Evolutionary conservation across 2,113 vertebrate genomes (phyloP), one percentile per base, ranked within the genome.

Genomic region (Anguilla japonica): DNA sequence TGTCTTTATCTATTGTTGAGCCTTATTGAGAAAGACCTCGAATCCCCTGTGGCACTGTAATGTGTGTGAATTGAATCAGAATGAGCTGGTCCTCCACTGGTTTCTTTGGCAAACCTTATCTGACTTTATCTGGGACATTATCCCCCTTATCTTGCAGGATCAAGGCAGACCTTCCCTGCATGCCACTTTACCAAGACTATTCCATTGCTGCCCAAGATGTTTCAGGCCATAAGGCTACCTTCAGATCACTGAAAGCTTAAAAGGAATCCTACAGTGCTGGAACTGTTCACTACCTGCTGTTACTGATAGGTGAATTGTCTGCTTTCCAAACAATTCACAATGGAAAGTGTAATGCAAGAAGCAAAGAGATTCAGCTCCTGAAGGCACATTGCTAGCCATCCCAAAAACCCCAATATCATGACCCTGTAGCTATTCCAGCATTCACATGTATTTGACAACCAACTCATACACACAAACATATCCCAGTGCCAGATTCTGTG

Each of bases 51-150:
- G 60, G 60, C 60, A 67, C 4, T 67, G 60, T 67, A 22, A 26
- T 67, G 60, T 67, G 60, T 26, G 20, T 67, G 60, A 67, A 67
- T 67, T 67, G 60, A 67, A 67, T 67, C 60, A 67, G 60, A 67
- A 67, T 67, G 60, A 67, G 16, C 4, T 67, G 60, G 60, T 67
- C 60, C 60, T 34, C 85, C 39, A 41, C 60, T 43, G 71, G 41
- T 26, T 75, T 83, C 50, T 78, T 22, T 78, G 83, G 81, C 85
- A 56, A 41, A n/a, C 71, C 88, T 91, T 91, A 91, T 90, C 90
- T 88, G 81, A 39, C 60, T 50, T 83, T 83, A 91, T 91, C 88
- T 89, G 85, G 71, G 88, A 86, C 87, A 89, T 91, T 91, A 89
- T 91, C 88, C 88, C 83, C 90, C 89, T 91, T 75, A 34, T 29